These are phyloP conservation scores for Lasius fuliginosus DNA, from an alignment of 2,888 invertebrate genomes.

Conservation along the genomic window DNA sequence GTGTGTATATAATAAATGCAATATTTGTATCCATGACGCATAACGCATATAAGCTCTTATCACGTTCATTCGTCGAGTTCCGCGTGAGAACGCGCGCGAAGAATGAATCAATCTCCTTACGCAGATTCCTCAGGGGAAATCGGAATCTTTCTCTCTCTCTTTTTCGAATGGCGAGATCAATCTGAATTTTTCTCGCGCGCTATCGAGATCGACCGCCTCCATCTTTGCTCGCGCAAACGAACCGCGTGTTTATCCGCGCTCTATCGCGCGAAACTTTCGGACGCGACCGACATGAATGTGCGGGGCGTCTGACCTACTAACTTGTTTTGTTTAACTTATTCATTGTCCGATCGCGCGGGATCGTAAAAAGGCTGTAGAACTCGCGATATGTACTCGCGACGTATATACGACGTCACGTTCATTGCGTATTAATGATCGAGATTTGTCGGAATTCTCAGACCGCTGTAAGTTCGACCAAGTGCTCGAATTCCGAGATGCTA, in stretches of 20 bases:
- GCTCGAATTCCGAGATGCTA: neutral
- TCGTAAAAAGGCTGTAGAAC: conserved; percentile 29
- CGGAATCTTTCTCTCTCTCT: conserved; percentile 1
- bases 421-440: conserved; percentile 33
- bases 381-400: neutral
- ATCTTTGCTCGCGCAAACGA: neutral
- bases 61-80: neutral
- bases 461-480: neutral
- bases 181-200: conserved; percentile 3
- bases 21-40: neutral
- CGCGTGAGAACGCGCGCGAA: neutral
- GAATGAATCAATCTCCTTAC: conserved; percentile 4
- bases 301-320: conserved; percentile 53
- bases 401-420: neutral
- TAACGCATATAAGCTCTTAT: neutral
- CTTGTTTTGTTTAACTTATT: conserved; percentile 56
- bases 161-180: neutral
- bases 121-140: conserved; percentile 2
- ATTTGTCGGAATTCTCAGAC: conserved; percentile 14
- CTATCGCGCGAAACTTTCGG: conserved; percentile 43
- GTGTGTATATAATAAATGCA: neutral
- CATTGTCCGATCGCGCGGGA: conserved; percentile 36
- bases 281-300: neutral
- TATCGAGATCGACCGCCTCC: conserved; percentile 6
- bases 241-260: conserved; percentile 33